phyloP scores from a whole-genome alignment of 2,113 vertebrate species.

The Platichthys stellatus region DNA sequence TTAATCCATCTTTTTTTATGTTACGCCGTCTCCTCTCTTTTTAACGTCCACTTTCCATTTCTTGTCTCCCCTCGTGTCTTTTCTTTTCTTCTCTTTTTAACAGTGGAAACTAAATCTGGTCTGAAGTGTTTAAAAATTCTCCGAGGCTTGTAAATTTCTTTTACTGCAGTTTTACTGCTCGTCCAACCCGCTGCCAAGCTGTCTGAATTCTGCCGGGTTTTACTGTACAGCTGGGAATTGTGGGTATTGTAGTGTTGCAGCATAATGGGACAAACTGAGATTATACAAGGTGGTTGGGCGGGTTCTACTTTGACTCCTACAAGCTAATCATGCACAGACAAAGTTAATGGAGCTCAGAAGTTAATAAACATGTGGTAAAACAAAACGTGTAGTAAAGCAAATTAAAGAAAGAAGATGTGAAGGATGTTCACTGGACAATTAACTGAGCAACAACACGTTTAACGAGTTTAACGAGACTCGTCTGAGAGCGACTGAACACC shows the following conservation, averaged over 20 bases:
- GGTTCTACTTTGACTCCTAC: background rate
- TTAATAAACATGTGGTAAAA: background rate
- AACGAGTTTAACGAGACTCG: no score
- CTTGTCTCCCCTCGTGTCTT: background rate
- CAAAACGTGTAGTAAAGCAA: background rate
- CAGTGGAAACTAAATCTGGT: conserved; percentile 59
- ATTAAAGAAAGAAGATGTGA: no score
- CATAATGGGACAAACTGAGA: background rate
- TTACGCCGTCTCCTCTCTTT: background rate
- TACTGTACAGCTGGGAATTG: conserved; percentile 6
- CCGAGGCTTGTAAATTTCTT: conserved; percentile 58
- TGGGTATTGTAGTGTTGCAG: conserved; percentile 39
- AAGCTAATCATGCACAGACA: background rate
- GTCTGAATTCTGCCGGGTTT: conserved; percentile 19
- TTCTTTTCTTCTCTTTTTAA: conserved; percentile 26
- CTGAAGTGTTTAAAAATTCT: conserved; percentile 58
- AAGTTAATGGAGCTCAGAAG: background rate
- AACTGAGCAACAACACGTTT: no score
- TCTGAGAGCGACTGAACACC: background rate
- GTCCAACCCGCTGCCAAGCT: conserved; percentile 45
- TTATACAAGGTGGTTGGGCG: background rate
- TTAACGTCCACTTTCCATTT: background rate
- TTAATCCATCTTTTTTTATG: background rate
- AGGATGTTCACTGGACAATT: no score
- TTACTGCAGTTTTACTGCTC: conserved; percentile 53